Evolutionary conservation across 2,113 vertebrate genomes (phyloP).

Genomic region (Rhodinocichla rosea): DNA sequence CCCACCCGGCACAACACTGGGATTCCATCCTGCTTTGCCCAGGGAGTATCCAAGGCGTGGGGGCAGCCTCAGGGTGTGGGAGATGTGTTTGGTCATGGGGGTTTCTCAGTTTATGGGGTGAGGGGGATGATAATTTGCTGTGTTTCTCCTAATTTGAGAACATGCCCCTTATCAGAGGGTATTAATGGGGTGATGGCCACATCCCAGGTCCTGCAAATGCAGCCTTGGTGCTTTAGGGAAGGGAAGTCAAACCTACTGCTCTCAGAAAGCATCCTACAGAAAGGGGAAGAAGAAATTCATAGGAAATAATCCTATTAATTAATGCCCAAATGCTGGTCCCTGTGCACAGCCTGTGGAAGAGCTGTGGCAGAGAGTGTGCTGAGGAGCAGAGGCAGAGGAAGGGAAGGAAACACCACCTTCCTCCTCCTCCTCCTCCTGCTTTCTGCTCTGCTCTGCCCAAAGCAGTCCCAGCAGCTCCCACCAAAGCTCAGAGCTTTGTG

Average conservation of each 20-base stretch:
- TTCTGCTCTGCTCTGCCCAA: not conserved
- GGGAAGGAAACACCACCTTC: not conserved
- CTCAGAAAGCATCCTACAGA: rapidly evolving
- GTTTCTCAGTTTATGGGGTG: not conserved
- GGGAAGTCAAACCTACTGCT: not conserved
- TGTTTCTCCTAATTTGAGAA: not conserved
- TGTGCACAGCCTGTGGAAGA: not conserved
- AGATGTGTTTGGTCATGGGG: rapidly evolving
- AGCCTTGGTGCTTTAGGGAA: not conserved
- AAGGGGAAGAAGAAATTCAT: not conserved
- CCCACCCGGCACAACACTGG: rapidly evolving
- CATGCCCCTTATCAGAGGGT: rapidly evolving
- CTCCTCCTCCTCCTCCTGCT: not conserved
- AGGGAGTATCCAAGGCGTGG: rapidly evolving
- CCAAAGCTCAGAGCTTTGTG: rapidly evolving
- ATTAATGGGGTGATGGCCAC: not conserved
- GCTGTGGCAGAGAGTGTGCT: rapidly evolving
- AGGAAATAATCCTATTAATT: conserved; percentile 52
- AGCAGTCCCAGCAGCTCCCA: not conserved
- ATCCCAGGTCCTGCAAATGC: rapidly evolving
- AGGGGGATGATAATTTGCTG: not conserved
- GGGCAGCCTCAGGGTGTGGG: not conserved
- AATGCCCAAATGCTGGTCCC: conserved; percentile 47
- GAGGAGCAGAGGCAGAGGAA: not conserved
- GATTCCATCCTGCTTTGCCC: not conserved